These are phyloP conservation scores for Ditylenchus dipsaci DNA, from an alignment of 1,140 invertebrate species.

Conservation along the genomic window DNA sequence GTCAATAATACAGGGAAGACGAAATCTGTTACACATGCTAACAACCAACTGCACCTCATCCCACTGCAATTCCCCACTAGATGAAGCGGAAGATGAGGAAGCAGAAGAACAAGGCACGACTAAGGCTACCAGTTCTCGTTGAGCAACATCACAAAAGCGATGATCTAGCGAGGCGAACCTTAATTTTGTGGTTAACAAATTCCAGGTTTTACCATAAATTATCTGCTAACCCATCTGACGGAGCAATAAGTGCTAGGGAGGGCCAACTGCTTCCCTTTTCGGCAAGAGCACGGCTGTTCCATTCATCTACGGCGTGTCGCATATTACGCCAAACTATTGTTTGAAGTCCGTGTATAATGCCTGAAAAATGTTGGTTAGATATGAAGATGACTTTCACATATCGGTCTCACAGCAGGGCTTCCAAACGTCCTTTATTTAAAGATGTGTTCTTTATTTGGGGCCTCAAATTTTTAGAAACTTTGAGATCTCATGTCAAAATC, in stretches of 20 bases:
- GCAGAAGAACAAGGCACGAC: conserved; percentile 31
- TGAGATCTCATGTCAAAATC: no score
- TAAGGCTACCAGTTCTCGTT: conserved; percentile 43
- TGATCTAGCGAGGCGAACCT: conserved; percentile 31
- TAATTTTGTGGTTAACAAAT: no score
- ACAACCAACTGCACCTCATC: conserved; percentile 11
- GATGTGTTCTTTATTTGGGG: no score
- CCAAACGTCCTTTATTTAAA: no score
- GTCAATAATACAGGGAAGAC: conserved; percentile 44
- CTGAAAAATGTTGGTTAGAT: conserved; percentile 7
- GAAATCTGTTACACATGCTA: conserved; percentile 54
- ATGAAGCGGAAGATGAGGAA: conserved; percentile 14
- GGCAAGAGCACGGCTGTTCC: conserved; percentile 29
- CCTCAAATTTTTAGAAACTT: no score
- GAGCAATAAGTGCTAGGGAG: conserved; percentile 26
- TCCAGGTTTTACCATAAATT: no score
- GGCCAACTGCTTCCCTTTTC: conserved; percentile 9
- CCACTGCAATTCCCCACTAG: conserved; percentile 10
- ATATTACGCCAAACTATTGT: conserved; percentile 41
- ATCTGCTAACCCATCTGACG: conserved; percentile 16
- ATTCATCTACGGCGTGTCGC: conserved; percentile 47
- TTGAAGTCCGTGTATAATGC: conserved; percentile 26
- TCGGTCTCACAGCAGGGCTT: no score
- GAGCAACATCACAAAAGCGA: conserved; percentile 52
- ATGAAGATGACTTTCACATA: no score